Evolutionary conservation across 2,888 invertebrate species (phyloP), one percentile per base, ranked within the genome.

Genomic region (Eristalis intricaria): DNA sequence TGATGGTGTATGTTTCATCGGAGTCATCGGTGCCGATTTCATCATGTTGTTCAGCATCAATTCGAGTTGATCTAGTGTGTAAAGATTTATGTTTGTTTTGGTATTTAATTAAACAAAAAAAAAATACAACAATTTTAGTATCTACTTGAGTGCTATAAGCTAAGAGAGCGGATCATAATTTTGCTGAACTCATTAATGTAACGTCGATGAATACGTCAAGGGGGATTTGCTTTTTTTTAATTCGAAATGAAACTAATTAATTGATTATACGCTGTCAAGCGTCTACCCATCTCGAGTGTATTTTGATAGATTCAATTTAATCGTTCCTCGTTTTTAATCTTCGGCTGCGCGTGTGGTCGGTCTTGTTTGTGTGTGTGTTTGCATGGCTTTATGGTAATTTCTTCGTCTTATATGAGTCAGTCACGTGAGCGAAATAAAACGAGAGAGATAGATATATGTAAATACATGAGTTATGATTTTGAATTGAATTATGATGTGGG

Each of bases 11-110:
- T 81, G 82, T 73, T 84, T 90, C 90, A 74, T 90, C 89, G 11
- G 90, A 90, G 81, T 90, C 90, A 82, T 90, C 90, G 15, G 90
- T 90, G 70, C 88, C 89, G 82, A 89, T 89, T 84, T 90, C 90
- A 81, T 90, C 90, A 82, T 90, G 89, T 63, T 89, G 90, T 40
- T 89, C 90, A 64, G 89, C 90, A 69, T 90, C 90, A 63, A 90
- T 83, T 73, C 75, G 87, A 50, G 66, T 87, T 79, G 79, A 87
- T 84, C 87, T 87, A 76, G 75, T 87, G 68, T 77, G 82, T 82
- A 82, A 69, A 85, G 68, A 81, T 38, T 69, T 73, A 56, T 82
- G 77, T 64, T 61, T 85, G 69, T 61, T 69, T 82, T 61, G 78
- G 22, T 66, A 60, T 69, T 43, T 40, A 64, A 73, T 66, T 68